These are phyloP conservation scores for Megalops cyprinoides DNA, from an alignment of 2,797 vertebrate genomes.

Conservation along the genomic window DNA sequence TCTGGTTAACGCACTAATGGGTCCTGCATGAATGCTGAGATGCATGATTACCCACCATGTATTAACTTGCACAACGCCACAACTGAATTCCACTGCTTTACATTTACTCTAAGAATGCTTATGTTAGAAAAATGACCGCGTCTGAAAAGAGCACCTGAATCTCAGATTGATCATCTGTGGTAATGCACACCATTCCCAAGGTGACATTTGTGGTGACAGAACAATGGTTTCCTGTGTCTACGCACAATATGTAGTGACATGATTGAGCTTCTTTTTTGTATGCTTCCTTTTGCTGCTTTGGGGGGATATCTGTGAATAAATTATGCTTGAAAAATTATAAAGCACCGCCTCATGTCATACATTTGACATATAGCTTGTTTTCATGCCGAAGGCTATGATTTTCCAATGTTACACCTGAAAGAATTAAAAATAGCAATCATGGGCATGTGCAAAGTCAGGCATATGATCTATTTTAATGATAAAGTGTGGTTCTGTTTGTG, in stretches of 20 bases:
- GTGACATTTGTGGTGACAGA: background rate
- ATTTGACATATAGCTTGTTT: background rate
- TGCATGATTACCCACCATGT: background rate
- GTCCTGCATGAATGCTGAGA: background rate
- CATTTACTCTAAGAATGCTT: background rate
- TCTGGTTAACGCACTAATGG: background rate
- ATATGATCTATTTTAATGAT: too few relatives aligned
- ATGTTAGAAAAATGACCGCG: background rate
- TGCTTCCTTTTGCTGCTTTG: background rate
- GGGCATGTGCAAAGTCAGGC: too few relatives aligned
- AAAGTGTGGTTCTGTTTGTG: too few relatives aligned
- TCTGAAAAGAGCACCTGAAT: background rate
- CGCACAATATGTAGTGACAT: background rate
- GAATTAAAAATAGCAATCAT: too few relatives aligned
- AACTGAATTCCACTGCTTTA: background rate
- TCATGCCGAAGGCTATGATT: background rate
- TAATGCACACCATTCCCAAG: background rate
- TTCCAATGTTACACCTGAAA: background rate
- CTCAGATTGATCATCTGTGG: slow-evolving; percentile 4
- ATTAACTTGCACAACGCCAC: background rate
- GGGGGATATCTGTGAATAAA: background rate
- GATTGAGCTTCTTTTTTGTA: background rate
- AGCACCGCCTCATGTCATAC: background rate
- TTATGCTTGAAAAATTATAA: background rate
- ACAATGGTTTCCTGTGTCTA: background rate